Evolutionary conservation across 2,113 vertebrate genomes (phyloP).

Genomic region (Crocuta crocuta): DNA sequence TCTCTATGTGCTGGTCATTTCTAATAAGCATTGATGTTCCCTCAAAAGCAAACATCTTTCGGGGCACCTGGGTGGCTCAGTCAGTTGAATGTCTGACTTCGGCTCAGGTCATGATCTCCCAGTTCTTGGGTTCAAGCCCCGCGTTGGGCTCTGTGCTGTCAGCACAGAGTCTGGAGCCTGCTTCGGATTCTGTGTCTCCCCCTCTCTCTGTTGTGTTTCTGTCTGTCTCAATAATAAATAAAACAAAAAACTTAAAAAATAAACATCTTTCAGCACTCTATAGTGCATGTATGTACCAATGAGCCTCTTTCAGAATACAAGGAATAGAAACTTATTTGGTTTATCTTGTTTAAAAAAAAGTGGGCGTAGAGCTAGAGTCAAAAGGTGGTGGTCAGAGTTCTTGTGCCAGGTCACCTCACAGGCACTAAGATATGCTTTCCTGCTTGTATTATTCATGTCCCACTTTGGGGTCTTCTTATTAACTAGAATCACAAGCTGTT

Average conservation of each 20-base stretch:
- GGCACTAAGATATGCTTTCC: neutral
- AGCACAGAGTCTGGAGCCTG: too few species aligned
- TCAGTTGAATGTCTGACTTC: too few species aligned
- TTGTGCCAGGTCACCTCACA: neutral
- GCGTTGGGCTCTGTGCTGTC: too few species aligned
- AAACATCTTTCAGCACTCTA: neutral
- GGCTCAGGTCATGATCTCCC: too few species aligned
- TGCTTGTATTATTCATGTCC: neutral
- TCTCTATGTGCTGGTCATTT: neutral
- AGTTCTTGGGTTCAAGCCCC: too few species aligned
- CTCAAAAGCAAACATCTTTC: neutral
- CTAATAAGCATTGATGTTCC: neutral
- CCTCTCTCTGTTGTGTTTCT: too few species aligned
- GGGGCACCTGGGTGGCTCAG: too few species aligned
- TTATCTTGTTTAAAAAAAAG: neutral
- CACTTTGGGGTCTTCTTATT: neutral
- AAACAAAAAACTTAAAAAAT: too few species aligned
- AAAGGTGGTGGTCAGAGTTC: neutral
- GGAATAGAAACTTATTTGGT: neutral
- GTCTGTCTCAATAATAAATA: too few species aligned
- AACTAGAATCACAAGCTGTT: neutral
- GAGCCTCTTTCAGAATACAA: neutral
- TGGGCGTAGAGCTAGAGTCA: neutral
- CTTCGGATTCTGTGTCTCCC: too few species aligned
- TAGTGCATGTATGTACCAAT: neutral